These are phyloP conservation scores for Meloidogyne exigua DNA, from an alignment of 1,140 invertebrate species.

Conservation along the genomic window DNA sequence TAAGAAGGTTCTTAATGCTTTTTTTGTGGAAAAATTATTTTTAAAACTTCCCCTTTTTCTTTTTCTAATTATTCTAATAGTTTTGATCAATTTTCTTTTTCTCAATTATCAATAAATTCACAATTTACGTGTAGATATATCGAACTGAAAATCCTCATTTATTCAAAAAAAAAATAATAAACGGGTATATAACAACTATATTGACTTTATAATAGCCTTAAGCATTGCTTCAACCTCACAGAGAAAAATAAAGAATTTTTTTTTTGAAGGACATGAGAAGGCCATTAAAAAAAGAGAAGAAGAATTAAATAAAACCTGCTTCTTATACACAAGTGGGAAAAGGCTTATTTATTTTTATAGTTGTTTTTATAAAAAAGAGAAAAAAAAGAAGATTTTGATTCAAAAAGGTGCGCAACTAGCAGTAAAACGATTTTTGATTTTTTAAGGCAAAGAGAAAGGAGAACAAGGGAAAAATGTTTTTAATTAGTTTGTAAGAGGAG, in stretches of 20 bases:
- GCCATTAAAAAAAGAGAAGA: neutral
- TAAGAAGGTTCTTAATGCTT: no score
- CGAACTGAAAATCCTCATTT: neutral
- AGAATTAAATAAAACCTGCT: neutral
- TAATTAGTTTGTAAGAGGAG: no score
- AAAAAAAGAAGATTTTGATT: neutral
- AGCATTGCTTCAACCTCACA: neutral
- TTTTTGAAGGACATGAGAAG: neutral
- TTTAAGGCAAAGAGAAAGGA: no score
- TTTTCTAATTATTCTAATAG: no score
- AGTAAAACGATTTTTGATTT: neutral
- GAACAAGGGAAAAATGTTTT: no score
- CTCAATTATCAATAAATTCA: no score
- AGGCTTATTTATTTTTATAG: neutral
- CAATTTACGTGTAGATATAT: no score
- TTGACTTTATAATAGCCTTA: neutral
- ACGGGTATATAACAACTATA: neutral
- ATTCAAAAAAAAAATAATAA: neutral
- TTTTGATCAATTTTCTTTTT: no score
- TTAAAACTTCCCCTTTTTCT: no score
- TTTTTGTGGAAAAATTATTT: no score
- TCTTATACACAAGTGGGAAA: neutral
- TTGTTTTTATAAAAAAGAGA: neutral
- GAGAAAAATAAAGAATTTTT: neutral
- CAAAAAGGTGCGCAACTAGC: neutral